Base-by-base conservation (phyloP, 2,797 vertebrate species). In the Huso huso region DNA sequence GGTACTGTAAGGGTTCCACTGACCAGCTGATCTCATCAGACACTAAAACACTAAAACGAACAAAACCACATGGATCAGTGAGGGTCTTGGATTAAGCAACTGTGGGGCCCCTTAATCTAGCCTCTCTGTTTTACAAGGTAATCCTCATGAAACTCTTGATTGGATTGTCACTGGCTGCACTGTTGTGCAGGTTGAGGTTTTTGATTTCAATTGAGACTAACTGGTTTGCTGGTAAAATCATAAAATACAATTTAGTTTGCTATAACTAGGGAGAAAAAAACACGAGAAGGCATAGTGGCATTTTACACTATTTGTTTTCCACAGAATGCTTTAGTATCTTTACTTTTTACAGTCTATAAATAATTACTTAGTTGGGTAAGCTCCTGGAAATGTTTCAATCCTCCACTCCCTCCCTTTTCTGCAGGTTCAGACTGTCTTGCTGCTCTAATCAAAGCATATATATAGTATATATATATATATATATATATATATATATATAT, bases 1-100 rank as follows among this genome's bases (percentile, higher is more conserved):
- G 37, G 37, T 37, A 5, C 37, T 37, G 37, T 37, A 37, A 37
- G 37, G 37, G 37, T 37, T 37, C 37, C 37, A 37, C 37, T 37
- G 37, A 37, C 37, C 37, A 37, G 37, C 37, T 37, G 37, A 37
- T 37, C 37, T 37, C 37, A 81, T 80, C 72, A 74, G 74, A 82
- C 80, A 74, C 10, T 57, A 52, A 63, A 52, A 68, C 18, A 18
- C 18, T 63, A 51, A 51, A 51, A 53, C 62, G 58, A 62, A 63
- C 67, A 52, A 37, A 57, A 51, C 23, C 61, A 62, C 15, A 48
- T 37, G 23, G 18, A 37, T 4, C 6, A 37, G 18, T 48, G 37
- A 10, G n/a, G 10, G 48, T 61, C 57, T 11, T 10, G 9, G n/a
- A 60, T 60, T 66, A 50, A 60, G 65, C 37, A 15, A 60, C 48